A percentile compares a stretch with the other conserved stretches of the same genome.
Evolutionary conservation across 2,113 vertebrate species (phyloP).

Genomic region (Pedionomus torquatus): DNA sequence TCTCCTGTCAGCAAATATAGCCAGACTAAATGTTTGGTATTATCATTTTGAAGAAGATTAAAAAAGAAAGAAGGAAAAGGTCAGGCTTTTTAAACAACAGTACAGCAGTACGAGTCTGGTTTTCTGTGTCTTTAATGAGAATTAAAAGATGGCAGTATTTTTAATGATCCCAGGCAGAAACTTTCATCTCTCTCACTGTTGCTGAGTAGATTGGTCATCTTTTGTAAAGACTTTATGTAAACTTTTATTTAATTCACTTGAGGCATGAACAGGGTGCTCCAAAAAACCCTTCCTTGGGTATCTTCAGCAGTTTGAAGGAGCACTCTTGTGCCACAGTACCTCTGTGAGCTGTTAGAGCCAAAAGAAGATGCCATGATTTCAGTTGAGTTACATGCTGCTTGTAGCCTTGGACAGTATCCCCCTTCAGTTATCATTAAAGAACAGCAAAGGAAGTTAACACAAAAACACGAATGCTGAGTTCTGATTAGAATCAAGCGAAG

Average conservation of each 20-base stretch:
- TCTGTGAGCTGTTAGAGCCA: neutral
- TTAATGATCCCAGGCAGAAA: neutral
- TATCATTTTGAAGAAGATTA: neutral
- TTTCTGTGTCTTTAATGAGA: neutral
- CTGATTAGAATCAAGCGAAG: conserved; percentile 63
- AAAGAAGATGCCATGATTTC: neutral
- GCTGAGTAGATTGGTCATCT: neutral
- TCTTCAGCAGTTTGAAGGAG: neutral
- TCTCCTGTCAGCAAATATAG: neutral
- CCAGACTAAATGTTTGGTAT: neutral
- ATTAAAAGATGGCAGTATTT: neutral
- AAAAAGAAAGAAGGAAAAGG: neutral
- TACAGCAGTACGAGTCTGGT: neutral
- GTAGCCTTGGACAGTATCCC: conserved; percentile 25
- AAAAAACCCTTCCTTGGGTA: rapidly evolving
- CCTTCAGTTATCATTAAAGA: conserved; percentile 58
- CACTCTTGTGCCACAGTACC: neutral
- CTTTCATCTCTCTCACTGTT: neutral
- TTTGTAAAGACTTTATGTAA: neutral
- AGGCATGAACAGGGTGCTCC: neutral
- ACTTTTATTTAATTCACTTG: neutral
- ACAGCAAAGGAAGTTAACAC: conserved; percentile 66
- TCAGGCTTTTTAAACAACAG: neutral
- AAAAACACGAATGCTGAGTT: conserved; percentile 48
- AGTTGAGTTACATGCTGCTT: neutral